Evolutionary conservation across 2,888 invertebrate species (phyloP).

Genomic region (Cenopis cana): DNA sequence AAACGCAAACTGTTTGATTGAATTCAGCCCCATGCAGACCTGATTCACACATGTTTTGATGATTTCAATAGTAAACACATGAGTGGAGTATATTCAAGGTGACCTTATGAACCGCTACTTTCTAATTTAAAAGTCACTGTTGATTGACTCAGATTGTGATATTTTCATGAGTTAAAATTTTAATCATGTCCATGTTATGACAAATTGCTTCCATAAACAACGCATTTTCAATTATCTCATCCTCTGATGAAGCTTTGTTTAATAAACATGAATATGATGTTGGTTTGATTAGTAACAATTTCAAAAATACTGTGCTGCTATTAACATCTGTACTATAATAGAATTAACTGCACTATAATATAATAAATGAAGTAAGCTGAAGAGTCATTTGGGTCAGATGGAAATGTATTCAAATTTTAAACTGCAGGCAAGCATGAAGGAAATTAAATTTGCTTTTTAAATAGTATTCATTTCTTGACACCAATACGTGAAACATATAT

Average conservation of each 20-base stretch:
- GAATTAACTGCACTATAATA: background rate
- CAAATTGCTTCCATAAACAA: background rate
- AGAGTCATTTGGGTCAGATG: slow-evolving; percentile 25
- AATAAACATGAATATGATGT: background rate
- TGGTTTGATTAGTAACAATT: background rate
- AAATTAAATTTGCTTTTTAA: slow-evolving; percentile 4
- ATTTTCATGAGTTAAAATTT: background rate
- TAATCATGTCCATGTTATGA: background rate
- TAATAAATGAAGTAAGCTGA: slow-evolving; percentile 23
- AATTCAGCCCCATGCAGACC: background rate
- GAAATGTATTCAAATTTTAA: slow-evolving; percentile 30
- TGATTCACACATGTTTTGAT: background rate
- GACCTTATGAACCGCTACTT: too few species aligned
- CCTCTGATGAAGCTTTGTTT: too few species aligned
- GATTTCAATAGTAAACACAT: background rate
- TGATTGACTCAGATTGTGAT: too few species aligned
- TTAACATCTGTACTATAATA: background rate
- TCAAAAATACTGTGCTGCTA: background rate
- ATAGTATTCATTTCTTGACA: slow-evolving; percentile 8
- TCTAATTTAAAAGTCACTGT: too few species aligned
- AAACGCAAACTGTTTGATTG: background rate
- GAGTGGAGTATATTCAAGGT: background rate
- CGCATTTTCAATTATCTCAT: background rate
- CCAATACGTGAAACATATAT: background rate
- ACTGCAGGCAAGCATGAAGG: slow-evolving; percentile 8